Percentiles rank a stretch among this genome's conserved stretches.
Evolutionary conservation across 2,888 invertebrate genomes (phyloP).

Genomic region (Zaprionus bogoriensis): DNA sequence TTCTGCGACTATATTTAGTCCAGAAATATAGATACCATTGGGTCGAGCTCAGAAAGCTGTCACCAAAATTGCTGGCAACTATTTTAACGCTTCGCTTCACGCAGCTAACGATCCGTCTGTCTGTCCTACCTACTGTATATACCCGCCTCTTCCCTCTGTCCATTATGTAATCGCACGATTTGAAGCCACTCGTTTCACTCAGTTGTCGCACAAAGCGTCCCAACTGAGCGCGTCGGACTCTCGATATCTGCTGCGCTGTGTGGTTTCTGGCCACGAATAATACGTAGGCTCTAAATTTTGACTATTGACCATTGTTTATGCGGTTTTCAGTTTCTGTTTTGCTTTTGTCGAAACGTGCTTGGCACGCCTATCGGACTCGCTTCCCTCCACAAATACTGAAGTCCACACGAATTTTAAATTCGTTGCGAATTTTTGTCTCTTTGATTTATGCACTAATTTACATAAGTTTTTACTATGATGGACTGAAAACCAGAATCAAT

Average conservation of each 20-base stretch:
- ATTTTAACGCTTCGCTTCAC: constrained; percentile 65
- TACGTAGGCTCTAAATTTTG: constrained; percentile 36
- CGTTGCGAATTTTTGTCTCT: constrained; percentile 14
- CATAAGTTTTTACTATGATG: constrained; percentile 19
- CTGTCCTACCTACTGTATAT: neutral
- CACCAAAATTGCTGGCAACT: constrained; percentile 41
- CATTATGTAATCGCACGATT: constrained; percentile 34
- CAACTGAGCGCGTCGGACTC: constrained; percentile 10
- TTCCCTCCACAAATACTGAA: neutral
- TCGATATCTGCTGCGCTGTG: constrained; percentile 32
- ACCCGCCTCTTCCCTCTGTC: neutral
- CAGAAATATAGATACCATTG: neutral
- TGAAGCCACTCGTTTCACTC: constrained; percentile 18
- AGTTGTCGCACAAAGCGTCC: constrained; percentile 12
- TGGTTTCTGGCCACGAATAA: constrained; percentile 29
- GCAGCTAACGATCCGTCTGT: constrained; percentile 24
- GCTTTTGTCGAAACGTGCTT: constrained; percentile 67
- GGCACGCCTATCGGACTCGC: constrained; percentile 55
- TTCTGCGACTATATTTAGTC: no score
- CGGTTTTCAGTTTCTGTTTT: constrained; percentile 18
- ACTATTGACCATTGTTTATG: constrained; percentile 24
- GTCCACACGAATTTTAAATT: constrained; percentile 15
- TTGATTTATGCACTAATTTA: constrained; percentile 19
- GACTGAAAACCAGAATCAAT: constrained; percentile 8
- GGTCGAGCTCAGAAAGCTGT: constrained; percentile 16